These are phyloP conservation scores for Thinocorus orbignyianus DNA, from an alignment of 2,113 vertebrate genomes.

Conservation along the genomic window DNA sequence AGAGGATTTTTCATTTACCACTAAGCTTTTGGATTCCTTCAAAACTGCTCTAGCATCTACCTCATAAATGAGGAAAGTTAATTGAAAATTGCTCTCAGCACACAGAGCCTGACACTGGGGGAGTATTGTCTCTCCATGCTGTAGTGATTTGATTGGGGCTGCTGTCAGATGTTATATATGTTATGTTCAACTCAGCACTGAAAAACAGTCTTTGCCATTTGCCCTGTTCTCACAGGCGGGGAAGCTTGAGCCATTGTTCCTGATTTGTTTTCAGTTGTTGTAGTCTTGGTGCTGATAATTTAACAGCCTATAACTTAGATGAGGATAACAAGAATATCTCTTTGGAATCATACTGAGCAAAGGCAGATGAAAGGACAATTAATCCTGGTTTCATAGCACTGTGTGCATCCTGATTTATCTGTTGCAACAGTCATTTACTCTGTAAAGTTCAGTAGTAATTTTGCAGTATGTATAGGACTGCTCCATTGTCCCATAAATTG, in stretches of 20 bases:
- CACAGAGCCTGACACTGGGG: neutral
- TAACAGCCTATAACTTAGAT: neutral
- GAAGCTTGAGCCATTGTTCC: conserved; percentile 36
- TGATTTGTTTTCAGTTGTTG: conserved; percentile 33
- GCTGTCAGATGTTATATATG: conserved; percentile 64
- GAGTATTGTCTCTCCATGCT: neutral
- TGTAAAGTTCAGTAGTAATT: conserved; percentile 8
- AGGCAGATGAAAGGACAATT: neutral
- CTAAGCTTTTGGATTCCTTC: neutral
- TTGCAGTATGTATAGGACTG: neutral
- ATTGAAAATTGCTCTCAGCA: conserved; percentile 18
- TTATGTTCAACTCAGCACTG: neutral
- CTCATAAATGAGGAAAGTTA: conserved; percentile 12
- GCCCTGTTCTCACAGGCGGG: neutral
- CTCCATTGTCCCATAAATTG: neutral
- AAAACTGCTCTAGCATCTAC: neutral
- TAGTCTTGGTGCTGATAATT: neutral
- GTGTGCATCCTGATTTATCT: neutral
- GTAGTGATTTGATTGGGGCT: neutral
- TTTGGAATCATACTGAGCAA: neutral
- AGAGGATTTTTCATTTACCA: neutral
- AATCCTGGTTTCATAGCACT: neutral
- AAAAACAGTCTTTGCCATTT: conserved; percentile 22
- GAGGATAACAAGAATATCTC: neutral
- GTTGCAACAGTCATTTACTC: neutral